Evolutionary conservation across 1,140 invertebrate species (phyloP).

Genomic region (Calliphora vicina): DNA sequence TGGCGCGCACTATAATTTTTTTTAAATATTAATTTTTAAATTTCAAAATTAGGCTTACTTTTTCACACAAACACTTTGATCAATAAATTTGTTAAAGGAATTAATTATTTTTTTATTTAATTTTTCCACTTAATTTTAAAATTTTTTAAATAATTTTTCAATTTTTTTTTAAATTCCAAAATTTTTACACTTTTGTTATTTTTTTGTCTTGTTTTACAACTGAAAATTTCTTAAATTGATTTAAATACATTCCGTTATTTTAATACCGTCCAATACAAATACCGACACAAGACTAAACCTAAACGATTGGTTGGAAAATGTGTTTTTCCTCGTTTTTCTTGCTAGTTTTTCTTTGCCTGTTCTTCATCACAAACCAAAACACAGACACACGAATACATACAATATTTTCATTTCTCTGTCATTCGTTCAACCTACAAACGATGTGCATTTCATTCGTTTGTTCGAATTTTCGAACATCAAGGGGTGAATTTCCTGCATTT

Average conservation of each 20-base stretch:
- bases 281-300: conserved; percentile 40
- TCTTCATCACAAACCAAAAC: neutral
- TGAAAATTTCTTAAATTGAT: neutral
- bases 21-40: too few species aligned
- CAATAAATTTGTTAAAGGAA: too few species aligned
- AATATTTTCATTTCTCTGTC: neutral
- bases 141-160: neutral
- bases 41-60: neutral
- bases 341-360: neutral
- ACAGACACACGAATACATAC: neutral
- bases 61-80: neutral
- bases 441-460: neutral
- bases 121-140: neutral
- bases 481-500: neutral
- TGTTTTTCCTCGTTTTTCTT: conserved; percentile 36
- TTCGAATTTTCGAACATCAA: conserved; percentile 3
- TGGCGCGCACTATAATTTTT: neutral
- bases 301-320: conserved; percentile 39
- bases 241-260: conserved; percentile 18
- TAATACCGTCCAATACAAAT: conserved; percentile 39
- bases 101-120: conserved; percentile 21
- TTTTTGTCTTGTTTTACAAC: too few species aligned
- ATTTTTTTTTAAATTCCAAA: conserved; percentile 19
- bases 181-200: conserved; percentile 10
- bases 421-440: conserved; percentile 6